These are phyloP conservation scores for Metalampra italica DNA, from an alignment of 2,888 invertebrate species.

Conservation along the genomic window DNA sequence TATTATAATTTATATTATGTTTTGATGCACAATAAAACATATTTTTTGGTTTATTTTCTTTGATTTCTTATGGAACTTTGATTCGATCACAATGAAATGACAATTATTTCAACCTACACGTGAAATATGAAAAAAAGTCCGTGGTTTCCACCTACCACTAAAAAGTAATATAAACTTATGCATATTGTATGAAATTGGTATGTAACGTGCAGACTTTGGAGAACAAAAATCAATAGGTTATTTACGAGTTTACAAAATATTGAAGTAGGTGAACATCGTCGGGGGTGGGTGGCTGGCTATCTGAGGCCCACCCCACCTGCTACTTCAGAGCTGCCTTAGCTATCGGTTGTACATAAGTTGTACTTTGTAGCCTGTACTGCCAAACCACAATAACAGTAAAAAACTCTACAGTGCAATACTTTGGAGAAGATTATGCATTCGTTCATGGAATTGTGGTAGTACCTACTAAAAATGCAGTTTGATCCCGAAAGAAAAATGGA, in stretches of 20 bases:
- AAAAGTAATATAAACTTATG: too few relatives aligned
- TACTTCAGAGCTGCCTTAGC: slow-evolving; percentile 36
- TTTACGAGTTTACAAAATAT: slow-evolving; percentile 12
- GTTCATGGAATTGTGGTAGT: background rate
- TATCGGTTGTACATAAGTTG: slow-evolving; percentile 54
- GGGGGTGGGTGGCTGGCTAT: slow-evolving; percentile 32
- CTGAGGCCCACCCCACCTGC: slow-evolving; percentile 27
- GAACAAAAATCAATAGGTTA: background rate
- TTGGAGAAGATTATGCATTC: background rate
- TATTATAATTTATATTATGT: too few relatives aligned
- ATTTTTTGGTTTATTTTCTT: too few relatives aligned
- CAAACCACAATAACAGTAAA: slow-evolving; percentile 19
- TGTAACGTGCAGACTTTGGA: too few relatives aligned
- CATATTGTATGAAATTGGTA: too few relatives aligned
- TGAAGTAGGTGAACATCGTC: slow-evolving; percentile 17
- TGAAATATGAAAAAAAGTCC: too few relatives aligned
- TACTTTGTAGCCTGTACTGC: slow-evolving; percentile 35
- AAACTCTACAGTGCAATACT: slow-evolving; percentile 21
- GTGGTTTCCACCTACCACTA: too few relatives aligned
- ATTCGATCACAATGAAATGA: too few relatives aligned
- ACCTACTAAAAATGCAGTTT: background rate
- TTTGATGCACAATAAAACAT: too few relatives aligned
- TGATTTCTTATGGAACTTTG: too few relatives aligned
- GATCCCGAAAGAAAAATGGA: too few relatives aligned
- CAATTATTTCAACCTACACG: too few relatives aligned